Conservation (phyloP, 2,797 vertebrate genomes). For the Diplodus puntazzo region DNA sequence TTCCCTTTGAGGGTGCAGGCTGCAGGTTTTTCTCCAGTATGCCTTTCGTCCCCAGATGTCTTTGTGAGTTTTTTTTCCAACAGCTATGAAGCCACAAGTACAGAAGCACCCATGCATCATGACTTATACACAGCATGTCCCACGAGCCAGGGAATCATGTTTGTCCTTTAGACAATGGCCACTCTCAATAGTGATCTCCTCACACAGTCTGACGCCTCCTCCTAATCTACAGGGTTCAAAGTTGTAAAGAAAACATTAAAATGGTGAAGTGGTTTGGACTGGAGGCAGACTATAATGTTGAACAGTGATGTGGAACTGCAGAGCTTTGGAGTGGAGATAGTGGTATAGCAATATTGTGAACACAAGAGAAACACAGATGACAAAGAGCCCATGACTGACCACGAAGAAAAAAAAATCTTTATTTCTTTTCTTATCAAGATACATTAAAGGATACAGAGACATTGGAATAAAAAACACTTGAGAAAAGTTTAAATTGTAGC, state of each 20-base stretch:
- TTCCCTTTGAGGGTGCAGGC: too few relatives aligned
- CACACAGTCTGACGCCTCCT: too few relatives aligned
- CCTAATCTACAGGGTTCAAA: neutral
- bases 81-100: too few relatives aligned
- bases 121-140: neutral
- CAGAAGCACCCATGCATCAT: neutral
- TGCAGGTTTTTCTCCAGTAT: too few relatives aligned
- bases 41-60: too few relatives aligned
- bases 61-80: too few relatives aligned
- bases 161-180: neutral
- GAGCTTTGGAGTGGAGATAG: neutral
- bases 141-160: too few relatives aligned
- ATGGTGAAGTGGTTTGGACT: neutral
- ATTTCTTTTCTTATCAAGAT: slow-evolving; percentile 88
- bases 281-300: neutral
- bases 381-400: slow-evolving; percentile 64
- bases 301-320: neutral
- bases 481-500: slow-evolving; percentile 82
- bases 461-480: slow-evolving; percentile 84
- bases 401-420: slow-evolving; percentile 86
- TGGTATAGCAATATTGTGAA: too few relatives aligned
- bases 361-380: neutral
- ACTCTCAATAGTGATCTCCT: too few relatives aligned
- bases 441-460: slow-evolving; percentile 87
- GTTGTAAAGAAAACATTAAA: neutral